These are phyloP conservation scores for Embidobia sp. DNA, from an alignment of 2,888 invertebrate species.

Conservation along the genomic window DNA sequence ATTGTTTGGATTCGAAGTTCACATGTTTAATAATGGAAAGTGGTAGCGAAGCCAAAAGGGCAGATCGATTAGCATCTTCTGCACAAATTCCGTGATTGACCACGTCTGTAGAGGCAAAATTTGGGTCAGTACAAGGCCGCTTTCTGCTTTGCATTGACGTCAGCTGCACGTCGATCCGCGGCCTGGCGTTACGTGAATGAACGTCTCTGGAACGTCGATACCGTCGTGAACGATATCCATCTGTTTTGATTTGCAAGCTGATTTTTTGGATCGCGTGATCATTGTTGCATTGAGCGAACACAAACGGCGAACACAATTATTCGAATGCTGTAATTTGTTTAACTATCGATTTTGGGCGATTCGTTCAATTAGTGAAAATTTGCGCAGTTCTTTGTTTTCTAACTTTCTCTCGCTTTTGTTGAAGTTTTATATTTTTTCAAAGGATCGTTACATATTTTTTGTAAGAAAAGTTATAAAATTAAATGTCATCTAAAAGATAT, in stretches of 20 bases:
- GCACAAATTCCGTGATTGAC: constrained; percentile 17
- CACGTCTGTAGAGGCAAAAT: constrained; percentile 19
- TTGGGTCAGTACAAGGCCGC: constrained; percentile 49
- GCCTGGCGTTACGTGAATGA: constrained; percentile 40
- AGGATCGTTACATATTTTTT: too few species aligned
- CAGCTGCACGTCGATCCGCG: constrained; percentile 34
- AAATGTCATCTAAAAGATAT: too few species aligned
- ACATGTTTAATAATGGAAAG: too few species aligned
- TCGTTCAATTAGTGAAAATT: constrained; percentile 4
- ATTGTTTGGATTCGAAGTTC: too few species aligned
- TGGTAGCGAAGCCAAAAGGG: neutral
- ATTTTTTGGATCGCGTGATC: constrained; percentile 45
- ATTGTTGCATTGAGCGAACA: constrained; percentile 17
- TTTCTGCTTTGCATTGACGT: constrained; percentile 43
- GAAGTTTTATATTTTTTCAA: neutral
- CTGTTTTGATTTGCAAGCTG: constrained; percentile 24
- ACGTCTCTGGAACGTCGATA: constrained; percentile 37
- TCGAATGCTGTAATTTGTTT: constrained; percentile 14
- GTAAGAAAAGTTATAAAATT: too few species aligned
- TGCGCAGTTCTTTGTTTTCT: constrained; percentile 14
- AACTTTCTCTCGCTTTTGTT: neutral
- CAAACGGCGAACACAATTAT: constrained; percentile 7
- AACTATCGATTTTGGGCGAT: constrained; percentile 14
- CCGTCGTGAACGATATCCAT: neutral
- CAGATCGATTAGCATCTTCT: constrained; percentile 7